These are phyloP conservation scores for Dromaius novaehollandiae DNA, from an alignment of 2,113 vertebrate species.

Conservation along the genomic window DNA sequence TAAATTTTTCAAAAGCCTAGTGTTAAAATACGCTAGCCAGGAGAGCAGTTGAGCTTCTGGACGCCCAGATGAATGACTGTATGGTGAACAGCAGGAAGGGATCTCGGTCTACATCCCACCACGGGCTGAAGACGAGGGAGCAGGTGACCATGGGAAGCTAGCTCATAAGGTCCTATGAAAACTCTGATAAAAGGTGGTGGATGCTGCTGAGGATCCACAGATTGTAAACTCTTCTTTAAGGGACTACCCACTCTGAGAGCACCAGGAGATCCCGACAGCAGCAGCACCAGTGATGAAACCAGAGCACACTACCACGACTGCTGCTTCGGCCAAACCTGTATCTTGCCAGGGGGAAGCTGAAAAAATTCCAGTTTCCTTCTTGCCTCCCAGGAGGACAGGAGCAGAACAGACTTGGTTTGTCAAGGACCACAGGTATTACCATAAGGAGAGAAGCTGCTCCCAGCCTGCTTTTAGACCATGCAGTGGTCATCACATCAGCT, in stretches of 20 bases:
- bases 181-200: not conserved
- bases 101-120: not conserved
- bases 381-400: too few species aligned
- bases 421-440: not conserved
- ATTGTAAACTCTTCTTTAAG: not conserved
- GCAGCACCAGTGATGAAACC: not conserved
- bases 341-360: too few species aligned
- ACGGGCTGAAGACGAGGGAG: not conserved
- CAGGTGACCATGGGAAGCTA: not conserved
- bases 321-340: too few species aligned
- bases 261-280: not conserved
- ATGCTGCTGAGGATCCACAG: not conserved
- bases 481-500: not conserved
- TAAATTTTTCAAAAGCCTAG: not conserved
- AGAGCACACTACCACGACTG: not conserved
- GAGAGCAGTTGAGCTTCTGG: not conserved
- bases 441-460: not conserved
- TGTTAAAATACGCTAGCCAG: not conserved
- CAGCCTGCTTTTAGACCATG: not conserved
- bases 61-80: not conserved
- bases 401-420: not conserved
- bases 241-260: too few species aligned
- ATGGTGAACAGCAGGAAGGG: not conserved
- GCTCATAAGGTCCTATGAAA: rapidly evolving
- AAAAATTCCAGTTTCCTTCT: too few species aligned